Percentiles rank a stretch among this genome's conserved stretches.
phyloP scores from a whole-genome alignment of 1,140 invertebrate genomes.

The Acromyrmex heyeri region DNA sequence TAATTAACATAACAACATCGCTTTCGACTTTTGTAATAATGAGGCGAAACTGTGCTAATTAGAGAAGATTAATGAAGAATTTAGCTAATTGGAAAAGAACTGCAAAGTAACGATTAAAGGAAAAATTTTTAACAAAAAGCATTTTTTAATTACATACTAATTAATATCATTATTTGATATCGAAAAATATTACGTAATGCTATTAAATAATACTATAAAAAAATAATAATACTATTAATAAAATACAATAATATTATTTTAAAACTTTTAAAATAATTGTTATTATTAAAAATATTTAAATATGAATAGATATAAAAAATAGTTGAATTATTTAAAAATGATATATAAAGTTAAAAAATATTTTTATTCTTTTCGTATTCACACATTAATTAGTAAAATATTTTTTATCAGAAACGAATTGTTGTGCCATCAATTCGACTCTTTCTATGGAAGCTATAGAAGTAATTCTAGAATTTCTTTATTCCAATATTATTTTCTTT shows the following conservation, averaged over 20 bases:
- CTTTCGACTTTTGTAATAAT: constrained; percentile 20
- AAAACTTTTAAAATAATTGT: background rate
- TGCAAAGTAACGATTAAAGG: constrained; percentile 17
- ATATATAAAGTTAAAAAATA: background rate
- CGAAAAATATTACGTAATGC: background rate
- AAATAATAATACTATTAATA: background rate
- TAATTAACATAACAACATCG: constrained; percentile 38
- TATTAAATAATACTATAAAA: background rate
- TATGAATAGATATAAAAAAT: background rate
- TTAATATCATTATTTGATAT: background rate
- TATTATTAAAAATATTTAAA: too few relatives aligned
- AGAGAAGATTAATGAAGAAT: constrained; percentile 18
- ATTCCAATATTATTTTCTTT: background rate
- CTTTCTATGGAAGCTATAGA: background rate
- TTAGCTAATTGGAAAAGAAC: constrained; percentile 44
- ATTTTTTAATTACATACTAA: background rate
- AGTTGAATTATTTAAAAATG: background rate
- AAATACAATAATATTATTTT: background rate
- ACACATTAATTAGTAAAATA: background rate
- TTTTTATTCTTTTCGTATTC: background rate
- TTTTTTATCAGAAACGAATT: background rate
- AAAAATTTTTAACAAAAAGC: background rate
- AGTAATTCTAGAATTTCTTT: background rate
- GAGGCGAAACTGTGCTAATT: constrained; percentile 13
- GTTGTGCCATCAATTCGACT: background rate